Evolutionary conservation across 2,888 invertebrate genomes (phyloP).

Genomic region (Nomada goodeniana): DNA sequence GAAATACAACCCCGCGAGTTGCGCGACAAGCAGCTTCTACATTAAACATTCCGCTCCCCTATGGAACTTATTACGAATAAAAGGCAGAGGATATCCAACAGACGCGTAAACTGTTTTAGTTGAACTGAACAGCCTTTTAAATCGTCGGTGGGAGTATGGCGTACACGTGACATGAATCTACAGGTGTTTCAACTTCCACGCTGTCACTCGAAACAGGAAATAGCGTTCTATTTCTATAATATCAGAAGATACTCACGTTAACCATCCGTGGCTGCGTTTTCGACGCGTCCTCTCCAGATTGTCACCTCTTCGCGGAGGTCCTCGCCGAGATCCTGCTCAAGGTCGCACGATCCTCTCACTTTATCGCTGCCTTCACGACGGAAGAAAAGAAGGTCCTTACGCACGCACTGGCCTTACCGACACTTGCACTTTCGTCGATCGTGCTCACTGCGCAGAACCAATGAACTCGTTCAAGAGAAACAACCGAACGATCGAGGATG

Average conservation of each 20-base stretch:
- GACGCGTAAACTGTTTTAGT: background rate
- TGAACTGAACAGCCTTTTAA: too few relatives aligned
- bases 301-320: constrained; percentile 49
- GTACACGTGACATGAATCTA: background rate
- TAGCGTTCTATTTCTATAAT: background rate
- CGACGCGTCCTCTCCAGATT: constrained; percentile 46
- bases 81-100: background rate
- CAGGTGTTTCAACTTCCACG: background rate
- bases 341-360: constrained; percentile 58
- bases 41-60: background rate
- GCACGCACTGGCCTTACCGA: constrained; percentile 49
- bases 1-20: constrained; percentile 31
- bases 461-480: background rate
- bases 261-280: constrained; percentile 69
- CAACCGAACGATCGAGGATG: background rate
- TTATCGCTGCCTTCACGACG: constrained; percentile 57
- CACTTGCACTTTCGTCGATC: constrained; percentile 63
- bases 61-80: background rate
- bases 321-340: constrained; percentile 43
- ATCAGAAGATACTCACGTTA: constrained; percentile 66
- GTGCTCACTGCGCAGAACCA: constrained; percentile 34
- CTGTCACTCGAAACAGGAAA: too few relatives aligned
- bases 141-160: background rate
- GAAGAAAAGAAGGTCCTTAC: constrained; percentile 47
- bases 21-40: background rate